Base-by-base conservation (phyloP, 2,888 invertebrate genomes). In the Clistopyga incitator region DNA sequence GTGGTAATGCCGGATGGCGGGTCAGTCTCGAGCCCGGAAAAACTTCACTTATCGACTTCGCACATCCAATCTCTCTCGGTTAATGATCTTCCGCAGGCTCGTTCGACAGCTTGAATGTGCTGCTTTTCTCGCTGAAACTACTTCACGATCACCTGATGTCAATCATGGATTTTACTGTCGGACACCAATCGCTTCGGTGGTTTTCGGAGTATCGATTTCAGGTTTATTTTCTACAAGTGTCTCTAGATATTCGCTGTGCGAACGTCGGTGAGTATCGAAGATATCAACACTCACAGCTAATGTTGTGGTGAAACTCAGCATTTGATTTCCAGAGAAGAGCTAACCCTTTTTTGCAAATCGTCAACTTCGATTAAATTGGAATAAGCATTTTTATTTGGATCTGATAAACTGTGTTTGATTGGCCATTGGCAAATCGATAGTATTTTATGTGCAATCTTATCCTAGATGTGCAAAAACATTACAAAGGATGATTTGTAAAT, bases 41-140 rank as follows among this genome's bases (percentile, higher is more conserved):
- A 78, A 29, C 50, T 70, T 52, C 64, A 65, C 56, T 81, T 78
- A 84, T 84, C 81, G 74, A 81, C 75, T 56, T 20, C 50, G 54
- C 61, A 20, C 70, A 65, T 82, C 71, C 68, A 64, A 72, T 52
- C 80, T n/a, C 59, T 50, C 29, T 29, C 61, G 77, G 72, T 83
- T 83, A 83, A 83, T 54, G 82, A 83, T 79, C 79, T 79, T 59
- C 64, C 56, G 18, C 76, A 18, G 20, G 65, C 61, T 76, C 42
- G 61, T 72, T 68, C 38, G 71, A 79, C 82, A 54, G 61, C 20
- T 38, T 20, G 38, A 50, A 70, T 71, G 59, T 79, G 82, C 18
- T 29, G 23, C 34, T 47, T 29, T 10, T 47, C 45, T 6, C 34
- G 13, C 23, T 13, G 56, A 42, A 72, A 68, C 72, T 42, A 67